phyloP scores from a whole-genome alignment of 2,113 vertebrate species.

The Tupaia tana region DNA sequence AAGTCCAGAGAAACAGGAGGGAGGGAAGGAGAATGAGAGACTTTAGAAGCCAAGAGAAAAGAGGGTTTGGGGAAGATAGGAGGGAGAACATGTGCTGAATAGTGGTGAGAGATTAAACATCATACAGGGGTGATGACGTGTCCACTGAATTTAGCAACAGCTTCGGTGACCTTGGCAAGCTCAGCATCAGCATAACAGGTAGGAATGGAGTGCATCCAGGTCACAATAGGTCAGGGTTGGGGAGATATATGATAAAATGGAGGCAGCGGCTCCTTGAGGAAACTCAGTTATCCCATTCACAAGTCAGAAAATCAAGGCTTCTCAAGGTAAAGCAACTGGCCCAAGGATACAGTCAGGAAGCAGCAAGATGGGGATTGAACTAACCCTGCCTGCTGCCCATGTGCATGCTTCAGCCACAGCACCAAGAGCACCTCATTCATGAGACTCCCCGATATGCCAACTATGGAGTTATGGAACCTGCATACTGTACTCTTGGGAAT shows the following conservation, averaged over 20 bases:
- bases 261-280: neutral
- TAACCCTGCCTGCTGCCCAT: neutral
- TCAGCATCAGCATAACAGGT: too few species aligned
- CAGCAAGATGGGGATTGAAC: neutral
- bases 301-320: neutral
- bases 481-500: neutral
- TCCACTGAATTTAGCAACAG: too few species aligned
- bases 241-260: neutral
- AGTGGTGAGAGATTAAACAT: neutral
- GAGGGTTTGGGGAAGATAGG: accelerated
- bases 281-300: accelerated
- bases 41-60: too few species aligned
- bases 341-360: neutral
- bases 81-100: neutral
- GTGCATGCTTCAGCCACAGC: accelerated
- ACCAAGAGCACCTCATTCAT: accelerated
- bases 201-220: neutral
- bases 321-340: accelerated
- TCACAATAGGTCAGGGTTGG: too few species aligned
- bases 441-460: accelerated
- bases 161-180: neutral
- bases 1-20: neutral
- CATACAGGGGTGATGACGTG: neutral
- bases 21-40: neutral
- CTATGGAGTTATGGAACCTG: too few species aligned